Percentiles rank a stretch among this genome's conserved stretches.
Evolutionary conservation across 2,113 vertebrate species (phyloP).

Genomic region (Mirounga angustirostris): DNA sequence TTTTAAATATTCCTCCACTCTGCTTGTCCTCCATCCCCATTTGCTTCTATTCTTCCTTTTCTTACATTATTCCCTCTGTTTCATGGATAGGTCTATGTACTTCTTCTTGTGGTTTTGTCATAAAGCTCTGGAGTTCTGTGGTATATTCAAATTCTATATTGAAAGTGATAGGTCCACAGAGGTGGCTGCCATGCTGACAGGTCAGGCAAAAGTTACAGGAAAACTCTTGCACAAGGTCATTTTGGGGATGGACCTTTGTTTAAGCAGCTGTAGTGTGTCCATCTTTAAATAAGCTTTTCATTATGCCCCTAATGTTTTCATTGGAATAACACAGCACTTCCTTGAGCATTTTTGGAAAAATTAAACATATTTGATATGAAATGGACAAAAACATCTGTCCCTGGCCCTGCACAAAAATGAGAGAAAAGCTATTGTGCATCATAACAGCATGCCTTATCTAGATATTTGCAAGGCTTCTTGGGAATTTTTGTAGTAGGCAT

Average conservation of each 20-base stretch:
- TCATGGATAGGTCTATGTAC: neutral
- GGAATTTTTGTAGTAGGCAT: too few species aligned
- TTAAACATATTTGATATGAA: neutral
- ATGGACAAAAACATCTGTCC: neutral
- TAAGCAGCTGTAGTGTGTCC: too few species aligned
- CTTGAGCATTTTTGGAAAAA: neutral
- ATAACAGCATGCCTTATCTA: neutral
- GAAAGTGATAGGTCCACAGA: neutral
- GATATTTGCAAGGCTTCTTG: neutral
- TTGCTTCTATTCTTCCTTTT: neutral
- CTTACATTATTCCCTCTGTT: neutral
- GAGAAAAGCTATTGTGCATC: neutral
- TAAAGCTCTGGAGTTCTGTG: neutral
- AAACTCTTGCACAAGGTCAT: neutral
- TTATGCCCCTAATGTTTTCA: neutral
- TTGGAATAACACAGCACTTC: neutral
- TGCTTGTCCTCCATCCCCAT: too few species aligned
- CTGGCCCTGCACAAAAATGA: neutral
- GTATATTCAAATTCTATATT: too few species aligned
- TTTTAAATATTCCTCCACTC: neutral
- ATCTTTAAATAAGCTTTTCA: neutral
- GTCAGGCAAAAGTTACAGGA: neutral
- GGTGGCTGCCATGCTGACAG: neutral
- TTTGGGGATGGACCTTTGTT: neutral
- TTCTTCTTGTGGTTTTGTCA: neutral